Evolutionary conservation across 2,113 vertebrate species (phyloP).

Genomic region (Glaucomys volans): DNA sequence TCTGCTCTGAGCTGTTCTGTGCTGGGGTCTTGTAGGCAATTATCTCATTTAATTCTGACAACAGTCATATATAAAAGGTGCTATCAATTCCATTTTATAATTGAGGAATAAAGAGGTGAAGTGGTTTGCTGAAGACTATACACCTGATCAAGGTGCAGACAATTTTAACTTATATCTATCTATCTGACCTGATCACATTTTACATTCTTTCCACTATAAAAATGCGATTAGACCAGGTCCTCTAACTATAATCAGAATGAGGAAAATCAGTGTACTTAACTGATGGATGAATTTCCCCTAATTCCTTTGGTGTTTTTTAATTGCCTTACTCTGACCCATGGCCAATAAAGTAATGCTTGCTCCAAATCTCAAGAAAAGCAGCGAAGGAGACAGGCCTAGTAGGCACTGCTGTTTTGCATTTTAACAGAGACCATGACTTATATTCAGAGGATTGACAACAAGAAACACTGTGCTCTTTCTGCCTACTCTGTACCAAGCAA

Average conservation of each 20-base stretch:
- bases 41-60: background rate
- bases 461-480: background rate
- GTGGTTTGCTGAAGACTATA: background rate
- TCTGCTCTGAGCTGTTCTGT: background rate
- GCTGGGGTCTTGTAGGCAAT: background rate
- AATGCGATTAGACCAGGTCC: background rate
- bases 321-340: background rate
- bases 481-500: background rate
- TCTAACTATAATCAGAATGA: background rate
- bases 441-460: background rate
- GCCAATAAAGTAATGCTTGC: background rate
- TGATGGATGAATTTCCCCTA: background rate
- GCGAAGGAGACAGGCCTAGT: background rate
- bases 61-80: background rate
- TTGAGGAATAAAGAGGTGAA: background rate
- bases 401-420: background rate
- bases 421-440: background rate
- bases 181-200: background rate
- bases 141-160: background rate
- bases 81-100: background rate
- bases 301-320: background rate
- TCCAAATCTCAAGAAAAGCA: background rate
- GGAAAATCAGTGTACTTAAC: background rate
- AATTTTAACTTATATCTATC: slow-evolving; percentile 17
- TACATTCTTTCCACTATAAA: background rate